Evolutionary conservation across 2,888 invertebrate species (phyloP), one percentile per base, ranked within the genome.

Genomic region (Dusona sp.): DNA sequence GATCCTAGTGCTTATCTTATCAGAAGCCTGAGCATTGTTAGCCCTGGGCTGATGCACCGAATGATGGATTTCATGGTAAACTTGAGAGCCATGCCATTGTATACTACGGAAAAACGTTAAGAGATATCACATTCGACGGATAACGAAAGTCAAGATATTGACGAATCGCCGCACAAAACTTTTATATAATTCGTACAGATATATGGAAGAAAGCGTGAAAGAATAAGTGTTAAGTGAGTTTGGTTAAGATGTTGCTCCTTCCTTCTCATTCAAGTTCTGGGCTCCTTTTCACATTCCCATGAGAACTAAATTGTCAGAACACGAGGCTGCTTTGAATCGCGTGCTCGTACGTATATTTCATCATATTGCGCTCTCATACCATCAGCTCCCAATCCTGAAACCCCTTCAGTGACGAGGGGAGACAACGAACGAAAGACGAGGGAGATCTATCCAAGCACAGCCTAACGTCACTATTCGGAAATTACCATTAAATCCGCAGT

Each of bases 401-500:
- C 42, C 48, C 65, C 57, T 82, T 51, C 29, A 61, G 61, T 4
- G n/a, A 13, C 36, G 67, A 11, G 4, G 61, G 29, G 42, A 74
- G 29, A 38, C 9, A 16, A 19, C 33, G 36, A 48, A 29, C 25
- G 51, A 72, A 36, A 72, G 36, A 72, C 48, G 54, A 65, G 57
- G 33, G 48, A 54, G 57, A 48, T 54, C 88, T 83, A 89, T 84
- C 90, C 91, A 89, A 90, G 90, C 87, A 89, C 90, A 89, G 90
- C 90, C 88, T 90, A 90, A 91, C 88, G 90, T 90, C 82, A 83
- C 83, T 73, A 88, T 91, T 90, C 90, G 89, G 85, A 89, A 90
- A 89, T 87, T 87, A 86, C 89, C 88, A 90, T 91, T 90, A 90
- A 91, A 91, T 91, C 90, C 89, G 89, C 84, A 88, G 90, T 91